Conservation (phyloP, 2,888 invertebrate genomes). For the Tiliacea citrago region DNA sequence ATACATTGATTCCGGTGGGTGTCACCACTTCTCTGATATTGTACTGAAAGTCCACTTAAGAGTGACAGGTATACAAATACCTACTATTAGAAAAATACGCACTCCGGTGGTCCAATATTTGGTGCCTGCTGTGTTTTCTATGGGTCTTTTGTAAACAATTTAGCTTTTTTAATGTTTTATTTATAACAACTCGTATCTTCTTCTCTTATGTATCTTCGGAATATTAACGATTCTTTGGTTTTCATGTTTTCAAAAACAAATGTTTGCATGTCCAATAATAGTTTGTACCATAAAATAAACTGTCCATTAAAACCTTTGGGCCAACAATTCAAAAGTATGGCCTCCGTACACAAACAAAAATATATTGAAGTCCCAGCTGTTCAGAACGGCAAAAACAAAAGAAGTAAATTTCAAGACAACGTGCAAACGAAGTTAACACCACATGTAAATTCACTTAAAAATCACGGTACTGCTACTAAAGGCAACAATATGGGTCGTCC, state of each 20-base stretch:
- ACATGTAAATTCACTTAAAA: constrained; percentile 52
- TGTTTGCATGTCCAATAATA: background rate
- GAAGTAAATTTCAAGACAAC: constrained; percentile 34
- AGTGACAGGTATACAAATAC: constrained; percentile 52
- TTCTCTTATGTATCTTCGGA: no score
- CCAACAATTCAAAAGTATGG: background rate
- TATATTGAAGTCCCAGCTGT: constrained; percentile 3
- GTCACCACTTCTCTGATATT: constrained; percentile 50
- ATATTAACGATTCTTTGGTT: background rate
- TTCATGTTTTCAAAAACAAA: background rate
- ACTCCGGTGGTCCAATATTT: constrained; percentile 51
- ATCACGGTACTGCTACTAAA: constrained; percentile 47
- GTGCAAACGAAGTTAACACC: constrained; percentile 44
- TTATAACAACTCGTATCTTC: background rate
- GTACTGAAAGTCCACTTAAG: constrained; percentile 51
- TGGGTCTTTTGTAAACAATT: constrained; percentile 5
- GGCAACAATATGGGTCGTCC: constrained; percentile 48
- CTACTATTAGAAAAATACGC: constrained; percentile 13
- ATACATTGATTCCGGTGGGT: constrained; percentile 42
- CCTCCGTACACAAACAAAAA: constrained; percentile 1
- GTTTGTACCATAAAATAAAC: background rate
- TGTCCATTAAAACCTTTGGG: background rate
- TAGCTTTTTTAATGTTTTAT: constrained; percentile 5
- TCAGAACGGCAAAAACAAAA: constrained; percentile 22
- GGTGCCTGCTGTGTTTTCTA: constrained; percentile 15